Conservation (phyloP, 2,113 vertebrate genomes). For the Nansenia antarctica region DNA sequence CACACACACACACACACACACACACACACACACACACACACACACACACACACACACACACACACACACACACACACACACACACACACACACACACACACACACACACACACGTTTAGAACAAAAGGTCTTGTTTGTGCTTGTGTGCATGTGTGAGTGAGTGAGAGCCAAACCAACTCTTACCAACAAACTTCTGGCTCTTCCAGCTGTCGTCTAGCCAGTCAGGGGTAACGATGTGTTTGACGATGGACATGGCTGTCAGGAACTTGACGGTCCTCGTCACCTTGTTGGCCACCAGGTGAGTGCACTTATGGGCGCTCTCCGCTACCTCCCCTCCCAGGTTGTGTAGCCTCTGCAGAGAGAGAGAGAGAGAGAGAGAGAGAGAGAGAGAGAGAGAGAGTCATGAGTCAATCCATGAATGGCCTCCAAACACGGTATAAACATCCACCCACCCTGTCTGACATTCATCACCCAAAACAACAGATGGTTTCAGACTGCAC, state of each 20-base stretch:
- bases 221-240: slow-evolving; percentile 90
- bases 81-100: slow-evolving; percentile 30
- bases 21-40: slow-evolving; percentile 27
- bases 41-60: slow-evolving; percentile 32
- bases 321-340: slow-evolving; percentile 92
- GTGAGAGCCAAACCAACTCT: slow-evolving; percentile 19
- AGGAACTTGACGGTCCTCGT: slow-evolving; percentile 96
- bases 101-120: background rate
- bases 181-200: slow-evolving; percentile 89
- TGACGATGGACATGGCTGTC: slow-evolving; percentile 91
- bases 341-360: slow-evolving; percentile 85
- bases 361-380: background rate
- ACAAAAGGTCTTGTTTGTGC: background rate
- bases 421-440: too few species aligned
- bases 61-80: slow-evolving; percentile 31
- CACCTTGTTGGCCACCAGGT: slow-evolving; percentile 92
- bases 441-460: too few species aligned
- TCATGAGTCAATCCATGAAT: too few species aligned
- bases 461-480: too few species aligned
- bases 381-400: background rate
- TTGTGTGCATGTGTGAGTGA: background rate
- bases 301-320: slow-evolving; percentile 87
- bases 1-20: slow-evolving; percentile 33
- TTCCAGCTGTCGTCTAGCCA: slow-evolving; percentile 97
- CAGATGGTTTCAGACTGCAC: too few species aligned